Evolutionary conservation across 2,113 vertebrate species (phyloP), one percentile per base, ranked within the genome.

Genomic region (Corapipo altera): DNA sequence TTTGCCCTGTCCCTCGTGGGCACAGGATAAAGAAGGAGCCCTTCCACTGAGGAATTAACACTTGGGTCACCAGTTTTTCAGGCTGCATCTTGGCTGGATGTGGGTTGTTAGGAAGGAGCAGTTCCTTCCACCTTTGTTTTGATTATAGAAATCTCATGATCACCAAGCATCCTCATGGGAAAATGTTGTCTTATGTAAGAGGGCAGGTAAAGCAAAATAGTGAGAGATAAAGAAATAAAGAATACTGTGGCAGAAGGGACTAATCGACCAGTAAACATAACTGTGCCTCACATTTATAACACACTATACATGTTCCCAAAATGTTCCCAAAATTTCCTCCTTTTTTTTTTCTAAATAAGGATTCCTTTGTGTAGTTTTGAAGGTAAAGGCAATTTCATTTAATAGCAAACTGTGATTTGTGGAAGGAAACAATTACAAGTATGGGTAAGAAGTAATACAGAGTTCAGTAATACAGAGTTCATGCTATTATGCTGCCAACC

Each of bases 1-100:
- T 97, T 91, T 86, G 46, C 64, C 59, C 65, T 83, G 82, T 96
- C 74, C 73, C 94, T 73, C 70, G 86, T 83, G 96, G 93, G 96
- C 75, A 93, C 72, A 95, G 74, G 66, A 11, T 83, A 65, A 92
- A 95, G 89, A 52, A 94, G 72, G 67, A 92, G 82, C 12, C 27
- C 58, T 85, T 92, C 65, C 95, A 41, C 73, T 52, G 49, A 89
- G 88, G 93, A 97, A 84, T 92, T 88, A 90, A 95, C 79, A 37
- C 78, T 84, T 55, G 82, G 94, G 78, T 58, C 86, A 84, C 85
- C 64, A 75, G 82, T 43, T 82, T 96, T 94, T 91, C 86, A 90
- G 89, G 82, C 75, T 94, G 79, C 75, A 67, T 89, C 95, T 96
- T 88, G 91, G 35, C 71, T 92, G 67, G 43, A 37, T 44, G 52